Evolutionary conservation across 2,113 vertebrate genomes (phyloP), one percentile per base, ranked within the genome.

Genomic region (Diadophis punctatus): DNA sequence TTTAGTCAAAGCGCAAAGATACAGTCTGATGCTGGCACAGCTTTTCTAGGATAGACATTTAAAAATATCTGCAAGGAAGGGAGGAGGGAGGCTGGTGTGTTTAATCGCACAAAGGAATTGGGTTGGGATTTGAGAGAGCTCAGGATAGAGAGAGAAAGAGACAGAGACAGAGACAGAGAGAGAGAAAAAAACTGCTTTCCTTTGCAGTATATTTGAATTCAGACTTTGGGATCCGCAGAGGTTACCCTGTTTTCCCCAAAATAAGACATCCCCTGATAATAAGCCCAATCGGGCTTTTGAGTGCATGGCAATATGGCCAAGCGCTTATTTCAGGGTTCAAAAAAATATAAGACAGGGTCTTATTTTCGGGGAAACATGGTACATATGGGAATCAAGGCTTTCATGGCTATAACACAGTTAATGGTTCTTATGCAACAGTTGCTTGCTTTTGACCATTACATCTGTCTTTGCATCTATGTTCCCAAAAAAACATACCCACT

Each of bases 181-280:
- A 96, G 9, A 53, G 55, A 90, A 86, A 88, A 25, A 95, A 94
- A 91, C 68, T 88, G 51, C 92, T 96, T 94, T 91, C 60, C 39
- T 94, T 94, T 95, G 87, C 93, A 18, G 16, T 74, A 34, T 39
- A 80, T 95, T 94, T 95, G 34, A 94, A 93, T 8, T 94, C 86
- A 74, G 89, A 88, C 93, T 96, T 10, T 94, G 85, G 80, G 89
- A 89, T 93, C 96, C 95, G 86, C 94, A 95, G 93, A 63, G 91
- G 89, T 58, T 94, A 92, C n/a, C n/a, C n/a, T n/a, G n/a, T n/a
- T n/a, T n/a, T n/a, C n/a, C n/a, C n/a, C n/a, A n/a, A n/a, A n/a
- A n/a, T n/a, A n/a, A n/a, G n/a, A n/a, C n/a, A n/a, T n/a, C n/a
- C n/a, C n/a, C n/a, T n/a, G n/a, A n/a, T n/a, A n/a, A n/a, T n/a